Evolutionary conservation across 2,113 vertebrate genomes (phyloP).

Genomic region (Mugil cephalus): DNA sequence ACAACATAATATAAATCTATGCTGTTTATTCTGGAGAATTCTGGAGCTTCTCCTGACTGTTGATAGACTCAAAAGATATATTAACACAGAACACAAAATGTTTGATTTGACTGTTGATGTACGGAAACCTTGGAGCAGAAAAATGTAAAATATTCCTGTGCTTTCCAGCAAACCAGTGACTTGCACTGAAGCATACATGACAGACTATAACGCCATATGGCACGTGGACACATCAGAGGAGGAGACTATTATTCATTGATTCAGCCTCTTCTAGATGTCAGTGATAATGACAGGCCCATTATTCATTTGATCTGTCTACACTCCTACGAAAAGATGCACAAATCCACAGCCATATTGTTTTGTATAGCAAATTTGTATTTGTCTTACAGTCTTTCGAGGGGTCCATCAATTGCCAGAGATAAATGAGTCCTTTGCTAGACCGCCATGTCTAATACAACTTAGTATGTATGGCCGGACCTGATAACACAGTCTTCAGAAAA

Average conservation of each 20-base stretch:
- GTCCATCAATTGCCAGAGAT: constrained; percentile 3
- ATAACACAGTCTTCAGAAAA: constrained; percentile 19
- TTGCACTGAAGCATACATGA: constrained; percentile 33
- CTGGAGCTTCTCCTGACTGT: neutral
- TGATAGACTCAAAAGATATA: neutral
- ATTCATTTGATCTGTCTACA: neutral
- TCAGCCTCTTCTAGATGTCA: constrained; percentile 2
- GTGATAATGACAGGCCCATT: constrained; percentile 6
- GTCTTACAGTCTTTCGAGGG: too few species aligned
- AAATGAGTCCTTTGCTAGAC: neutral
- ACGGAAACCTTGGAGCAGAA: constrained; percentile 9
- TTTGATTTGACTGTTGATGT: too few species aligned
- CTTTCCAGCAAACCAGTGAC: constrained; percentile 25
- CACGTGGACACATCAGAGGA: constrained; percentile 42
- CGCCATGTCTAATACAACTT: constrained; percentile 12
- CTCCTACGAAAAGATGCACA: neutral
- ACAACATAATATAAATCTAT: neutral
- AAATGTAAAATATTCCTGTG: neutral
- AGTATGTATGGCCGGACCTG: constrained; percentile 32
- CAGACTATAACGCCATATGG: constrained; percentile 58
- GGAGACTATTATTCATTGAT: constrained; percentile 22
- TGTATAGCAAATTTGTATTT: neutral
- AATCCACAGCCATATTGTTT: neutral
- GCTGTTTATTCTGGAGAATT: neutral
- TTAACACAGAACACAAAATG: neutral